phyloP scores from a whole-genome alignment of 2,888 invertebrate genomes.

The Meloe dianella region DNA sequence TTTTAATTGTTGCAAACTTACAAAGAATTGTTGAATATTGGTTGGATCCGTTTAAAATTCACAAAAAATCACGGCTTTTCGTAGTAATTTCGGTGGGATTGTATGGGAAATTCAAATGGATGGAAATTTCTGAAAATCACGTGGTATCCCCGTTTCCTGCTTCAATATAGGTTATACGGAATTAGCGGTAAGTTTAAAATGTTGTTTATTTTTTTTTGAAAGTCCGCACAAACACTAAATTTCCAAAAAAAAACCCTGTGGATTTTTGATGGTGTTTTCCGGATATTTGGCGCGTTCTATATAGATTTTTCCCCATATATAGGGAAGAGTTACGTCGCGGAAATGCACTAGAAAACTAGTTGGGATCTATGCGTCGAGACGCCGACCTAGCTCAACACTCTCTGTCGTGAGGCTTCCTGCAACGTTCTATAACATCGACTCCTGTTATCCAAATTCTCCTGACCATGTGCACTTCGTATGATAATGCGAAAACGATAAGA shows the following conservation, averaged over 20 bases:
- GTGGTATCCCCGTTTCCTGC: background rate
- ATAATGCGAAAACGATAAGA: conserved; percentile 1
- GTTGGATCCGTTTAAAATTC: background rate
- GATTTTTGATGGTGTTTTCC: background rate
- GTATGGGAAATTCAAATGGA: background rate
- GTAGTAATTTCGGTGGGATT: background rate
- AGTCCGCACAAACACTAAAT: background rate
- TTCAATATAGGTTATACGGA: background rate
- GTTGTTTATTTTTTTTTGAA: background rate
- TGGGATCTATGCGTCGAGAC: conserved; percentile 52
- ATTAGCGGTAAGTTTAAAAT: conserved; percentile 3
- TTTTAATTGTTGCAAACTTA: background rate
- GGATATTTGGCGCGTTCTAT: background rate
- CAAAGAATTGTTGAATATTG: background rate
- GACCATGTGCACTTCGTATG: conserved; percentile 27
- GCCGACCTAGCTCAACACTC: conserved; percentile 61
- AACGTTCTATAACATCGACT: conserved; percentile 45
- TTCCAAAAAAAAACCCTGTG: no score
- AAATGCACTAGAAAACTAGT: conserved; percentile 49
- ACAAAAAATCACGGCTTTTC: background rate
- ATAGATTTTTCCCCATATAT: background rate
- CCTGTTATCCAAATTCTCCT: conserved; percentile 36
- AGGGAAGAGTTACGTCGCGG: conserved; percentile 41
- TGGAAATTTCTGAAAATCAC: conserved; percentile 9
- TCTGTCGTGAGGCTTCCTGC: conserved; percentile 56